These are phyloP conservation scores for Chionis minor DNA, from an alignment of 2,113 vertebrate genomes.

Conservation along the genomic window DNA sequence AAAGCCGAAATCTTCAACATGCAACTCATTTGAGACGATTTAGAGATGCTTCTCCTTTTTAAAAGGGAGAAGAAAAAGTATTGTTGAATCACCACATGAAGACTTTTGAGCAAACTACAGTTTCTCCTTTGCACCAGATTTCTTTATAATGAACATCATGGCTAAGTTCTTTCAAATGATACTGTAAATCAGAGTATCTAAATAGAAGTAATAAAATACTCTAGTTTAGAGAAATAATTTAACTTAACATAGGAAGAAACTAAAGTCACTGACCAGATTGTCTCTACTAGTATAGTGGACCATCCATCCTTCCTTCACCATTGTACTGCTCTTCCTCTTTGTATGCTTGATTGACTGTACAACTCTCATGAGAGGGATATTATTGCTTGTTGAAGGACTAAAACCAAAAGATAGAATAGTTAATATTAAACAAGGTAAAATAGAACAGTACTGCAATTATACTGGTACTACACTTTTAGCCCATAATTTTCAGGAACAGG, in stretches of 20 bases:
- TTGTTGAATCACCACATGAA: background rate
- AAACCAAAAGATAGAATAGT: background rate
- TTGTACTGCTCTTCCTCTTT: constrained; percentile 96
- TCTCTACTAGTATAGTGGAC: constrained; percentile 97
- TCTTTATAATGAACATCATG: background rate
- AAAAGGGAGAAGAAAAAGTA: background rate
- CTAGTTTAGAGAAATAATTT: background rate
- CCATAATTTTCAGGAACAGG: background rate
- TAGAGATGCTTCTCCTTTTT: background rate
- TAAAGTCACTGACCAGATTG: constrained; percentile 86
- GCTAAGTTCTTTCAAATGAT: background rate
- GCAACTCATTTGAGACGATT: background rate
- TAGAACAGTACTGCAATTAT: background rate
- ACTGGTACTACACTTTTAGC: background rate
- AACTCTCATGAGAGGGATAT: constrained; percentile 98
- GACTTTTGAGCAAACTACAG: background rate
- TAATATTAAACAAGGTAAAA: background rate
- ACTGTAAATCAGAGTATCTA: background rate
- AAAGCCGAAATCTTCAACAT: background rate
- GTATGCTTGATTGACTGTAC: constrained; percentile 98
- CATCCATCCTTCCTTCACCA: constrained; percentile 99
- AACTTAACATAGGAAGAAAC: background rate
- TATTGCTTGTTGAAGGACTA: constrained; percentile 97
- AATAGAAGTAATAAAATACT: background rate
- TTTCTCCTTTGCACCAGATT: background rate